Evolutionary conservation across 2,888 invertebrate genomes (phyloP).

Genomic region (Heliconius aoede): DNA sequence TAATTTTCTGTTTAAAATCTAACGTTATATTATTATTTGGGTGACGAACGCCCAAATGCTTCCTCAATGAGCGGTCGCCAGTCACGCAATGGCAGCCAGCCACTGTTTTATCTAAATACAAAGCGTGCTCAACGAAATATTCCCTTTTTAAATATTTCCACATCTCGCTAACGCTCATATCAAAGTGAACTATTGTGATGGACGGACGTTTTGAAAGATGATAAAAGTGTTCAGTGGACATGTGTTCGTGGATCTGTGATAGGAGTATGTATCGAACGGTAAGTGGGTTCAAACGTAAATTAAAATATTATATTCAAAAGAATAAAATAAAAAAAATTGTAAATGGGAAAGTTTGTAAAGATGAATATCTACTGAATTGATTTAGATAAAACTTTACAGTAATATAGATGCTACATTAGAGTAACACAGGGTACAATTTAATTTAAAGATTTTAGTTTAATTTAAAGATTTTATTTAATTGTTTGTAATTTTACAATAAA

Average conservation of each 20-base stretch:
- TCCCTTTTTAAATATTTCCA: constrained; percentile 12
- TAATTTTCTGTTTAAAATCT: neutral
- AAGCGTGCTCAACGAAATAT: neutral
- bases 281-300: too few species aligned
- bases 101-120: neutral
- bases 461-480: too few species aligned
- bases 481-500: too few species aligned
- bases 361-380: too few species aligned
- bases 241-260: constrained; percentile 5
- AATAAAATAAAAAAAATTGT: too few species aligned
- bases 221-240: constrained; percentile 13
- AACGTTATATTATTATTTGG: constrained; percentile 11
- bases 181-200: constrained; percentile 21
- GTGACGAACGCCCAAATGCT: neutral
- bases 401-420: too few species aligned
- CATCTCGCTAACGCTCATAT: constrained; percentile 24
- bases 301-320: too few species aligned
- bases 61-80: neutral
- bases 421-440: too few species aligned
- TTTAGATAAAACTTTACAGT: too few species aligned
- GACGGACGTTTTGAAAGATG: constrained; percentile 28
- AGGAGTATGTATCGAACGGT: constrained; percentile 24
- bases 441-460: too few species aligned
- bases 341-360: too few species aligned
- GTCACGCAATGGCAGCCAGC: neutral